Evolutionary conservation across 30 jellyfish, hydroid and myxozoan species (phyloP).

Genomic region (Hydractinia symbiolongicarpus): DNA sequence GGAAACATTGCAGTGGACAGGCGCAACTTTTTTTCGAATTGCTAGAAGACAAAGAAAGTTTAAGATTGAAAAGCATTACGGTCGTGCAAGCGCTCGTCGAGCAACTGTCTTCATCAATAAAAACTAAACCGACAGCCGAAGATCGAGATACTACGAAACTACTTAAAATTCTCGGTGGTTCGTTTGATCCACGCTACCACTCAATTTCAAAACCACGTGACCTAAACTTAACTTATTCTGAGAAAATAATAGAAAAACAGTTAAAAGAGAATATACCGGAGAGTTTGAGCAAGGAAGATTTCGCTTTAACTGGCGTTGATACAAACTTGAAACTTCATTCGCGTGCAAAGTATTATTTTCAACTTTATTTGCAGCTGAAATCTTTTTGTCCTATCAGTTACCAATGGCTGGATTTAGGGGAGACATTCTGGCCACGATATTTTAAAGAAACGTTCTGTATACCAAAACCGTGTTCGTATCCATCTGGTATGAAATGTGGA

Average conservation of each 20-base stretch:
- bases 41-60: too few species aligned
- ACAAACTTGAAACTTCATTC: not conserved
- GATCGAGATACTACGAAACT: not conserved
- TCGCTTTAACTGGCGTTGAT: not conserved
- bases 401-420: not conserved
- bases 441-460: not conserved
- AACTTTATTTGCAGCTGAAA: not conserved
- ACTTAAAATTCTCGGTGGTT: not conserved
- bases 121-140: not conserved
- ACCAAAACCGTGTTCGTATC: not conserved
- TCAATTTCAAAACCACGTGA: constrained; percentile 7
- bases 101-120: not conserved
- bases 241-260: not conserved
- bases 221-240: not conserved
- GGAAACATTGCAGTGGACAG: too few species aligned
- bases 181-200: not conserved
- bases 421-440: not conserved
- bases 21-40: too few species aligned
- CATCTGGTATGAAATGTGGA: constrained; percentile 11
- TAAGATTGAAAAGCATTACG: too few species aligned
- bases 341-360: not conserved
- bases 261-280: not conserved
- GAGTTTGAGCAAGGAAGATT: not conserved
- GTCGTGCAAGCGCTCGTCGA: too few species aligned
- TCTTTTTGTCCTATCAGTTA: not conserved